phyloP scores from a whole-genome alignment of 2,113 vertebrate species.

The Xiphophorus hellerii region DNA sequence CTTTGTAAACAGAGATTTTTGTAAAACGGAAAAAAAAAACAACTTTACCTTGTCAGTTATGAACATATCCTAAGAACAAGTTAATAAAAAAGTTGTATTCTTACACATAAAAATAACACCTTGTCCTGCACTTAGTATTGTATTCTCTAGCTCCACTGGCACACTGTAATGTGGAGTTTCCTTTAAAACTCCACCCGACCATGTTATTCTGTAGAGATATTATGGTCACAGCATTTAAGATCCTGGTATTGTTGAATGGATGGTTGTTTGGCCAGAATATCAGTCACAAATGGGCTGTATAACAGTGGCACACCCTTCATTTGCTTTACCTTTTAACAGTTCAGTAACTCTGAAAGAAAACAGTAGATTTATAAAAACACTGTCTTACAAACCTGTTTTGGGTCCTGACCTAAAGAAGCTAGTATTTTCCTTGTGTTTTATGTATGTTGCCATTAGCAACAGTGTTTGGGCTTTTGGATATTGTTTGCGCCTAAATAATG shows the following conservation, averaged over 20 bases:
- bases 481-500: constrained; percentile 50
- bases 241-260: constrained; percentile 13
- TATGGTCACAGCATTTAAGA: constrained; percentile 21
- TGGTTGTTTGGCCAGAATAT: neutral
- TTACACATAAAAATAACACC: neutral
- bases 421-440: constrained; percentile 12
- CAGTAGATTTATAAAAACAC: neutral
- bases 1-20: too few relatives aligned
- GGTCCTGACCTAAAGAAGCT: neutral
- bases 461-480: constrained; percentile 40
- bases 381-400: too few relatives aligned
- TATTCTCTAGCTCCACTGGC: constrained; percentile 15
- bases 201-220: constrained; percentile 16
- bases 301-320: neutral
- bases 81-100: neutral
- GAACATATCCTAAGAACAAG: neutral
- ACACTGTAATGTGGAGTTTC: constrained; percentile 17
- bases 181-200: constrained; percentile 10
- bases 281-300: neutral
- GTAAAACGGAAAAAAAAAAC: too few relatives aligned
- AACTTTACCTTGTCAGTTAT: neutral
- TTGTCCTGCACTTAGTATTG: neutral
- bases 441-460: constrained; percentile 63
- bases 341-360: constrained; percentile 14
- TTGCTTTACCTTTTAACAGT: neutral